Percentiles rank a stretch among this genome's conserved stretches.
Conservation (phyloP, 2,113 vertebrate species). For the Antigone vipio region DNA sequence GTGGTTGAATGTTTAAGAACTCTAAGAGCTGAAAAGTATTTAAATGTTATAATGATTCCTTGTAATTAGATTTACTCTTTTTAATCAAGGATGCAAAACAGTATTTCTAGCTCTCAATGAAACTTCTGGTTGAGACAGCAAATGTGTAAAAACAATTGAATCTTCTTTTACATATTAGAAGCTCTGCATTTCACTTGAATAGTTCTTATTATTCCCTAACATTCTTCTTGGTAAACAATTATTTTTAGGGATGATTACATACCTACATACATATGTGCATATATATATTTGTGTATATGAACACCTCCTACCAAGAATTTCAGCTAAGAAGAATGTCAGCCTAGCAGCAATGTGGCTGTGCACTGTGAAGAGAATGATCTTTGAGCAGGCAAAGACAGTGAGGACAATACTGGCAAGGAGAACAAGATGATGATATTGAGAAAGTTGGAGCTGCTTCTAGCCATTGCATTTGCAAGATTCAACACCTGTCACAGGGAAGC, state of each 20-base stretch:
- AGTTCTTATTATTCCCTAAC: conserved; percentile 32
- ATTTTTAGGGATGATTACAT: not conserved
- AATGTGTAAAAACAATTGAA: conserved; percentile 12
- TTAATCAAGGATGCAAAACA: conserved; percentile 65
- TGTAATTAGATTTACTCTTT: conserved; percentile 68
- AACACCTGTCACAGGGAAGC: not conserved
- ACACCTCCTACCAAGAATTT: not conserved
- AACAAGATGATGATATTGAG: not conserved
- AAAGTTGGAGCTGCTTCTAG: conserved; percentile 3
- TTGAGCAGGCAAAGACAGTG: not conserved
- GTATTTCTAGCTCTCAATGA: conserved; percentile 46
- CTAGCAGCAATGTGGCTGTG: not conserved
- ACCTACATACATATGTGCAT: not conserved
- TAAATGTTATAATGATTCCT: conserved; percentile 65
- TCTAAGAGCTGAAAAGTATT: conserved; percentile 57
- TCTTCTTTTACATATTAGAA: conserved; percentile 44
- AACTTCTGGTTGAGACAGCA: conserved; percentile 27
- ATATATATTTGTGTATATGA: not conserved
- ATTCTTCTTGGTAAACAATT: conserved; percentile 25
- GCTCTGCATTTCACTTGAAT: conserved; percentile 8
- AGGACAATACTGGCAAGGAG: not conserved
- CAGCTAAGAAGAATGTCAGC: conserved; percentile 35
- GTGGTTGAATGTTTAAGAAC: conserved; percentile 24
- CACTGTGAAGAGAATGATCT: not conserved
- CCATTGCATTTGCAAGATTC: not conserved